A percentile compares a stretch with the other conserved stretches of the same genome.
phyloP scores from a whole-genome alignment of 2,113 vertebrate species.

The Andinoacara biseriatus region DNA sequence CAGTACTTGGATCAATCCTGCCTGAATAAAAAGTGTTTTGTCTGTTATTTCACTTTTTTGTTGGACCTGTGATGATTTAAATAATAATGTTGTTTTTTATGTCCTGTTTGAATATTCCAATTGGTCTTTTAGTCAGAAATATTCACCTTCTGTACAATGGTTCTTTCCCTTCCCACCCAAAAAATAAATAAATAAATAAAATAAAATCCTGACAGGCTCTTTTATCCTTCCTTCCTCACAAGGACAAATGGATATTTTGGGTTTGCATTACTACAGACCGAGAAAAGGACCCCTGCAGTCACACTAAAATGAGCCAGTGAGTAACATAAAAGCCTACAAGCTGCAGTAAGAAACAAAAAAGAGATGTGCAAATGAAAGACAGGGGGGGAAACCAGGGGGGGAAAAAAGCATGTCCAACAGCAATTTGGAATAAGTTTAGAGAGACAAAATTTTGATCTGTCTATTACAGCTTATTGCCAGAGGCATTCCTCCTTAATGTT shows the following conservation, averaged over 20 bases:
- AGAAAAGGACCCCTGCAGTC: not conserved
- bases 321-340: not conserved
- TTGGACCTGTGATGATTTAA: not conserved
- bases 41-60: not conserved
- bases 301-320: not conserved
- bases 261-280: not conserved
- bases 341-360: not conserved
- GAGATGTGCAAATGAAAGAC: conserved; percentile 8
- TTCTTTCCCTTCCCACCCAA: not conserved
- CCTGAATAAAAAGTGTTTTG: not conserved
- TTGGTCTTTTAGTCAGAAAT: not conserved
- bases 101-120: not conserved
- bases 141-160: not conserved
- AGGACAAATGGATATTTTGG: not conserved
- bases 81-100: not conserved
- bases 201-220: not conserved
- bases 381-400: fast-evolving
- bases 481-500: not conserved
- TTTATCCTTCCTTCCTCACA: not conserved
- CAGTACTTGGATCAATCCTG: not conserved
- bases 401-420: conserved; percentile 1
- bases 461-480: conserved; percentile 3
- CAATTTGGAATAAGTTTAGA: conserved; percentile 1
- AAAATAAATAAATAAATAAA: not conserved
- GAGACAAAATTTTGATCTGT: conserved; percentile 31